phyloP scores from a whole-genome alignment of 2,797 vertebrate genomes.

The Sebastes minor region DNA sequence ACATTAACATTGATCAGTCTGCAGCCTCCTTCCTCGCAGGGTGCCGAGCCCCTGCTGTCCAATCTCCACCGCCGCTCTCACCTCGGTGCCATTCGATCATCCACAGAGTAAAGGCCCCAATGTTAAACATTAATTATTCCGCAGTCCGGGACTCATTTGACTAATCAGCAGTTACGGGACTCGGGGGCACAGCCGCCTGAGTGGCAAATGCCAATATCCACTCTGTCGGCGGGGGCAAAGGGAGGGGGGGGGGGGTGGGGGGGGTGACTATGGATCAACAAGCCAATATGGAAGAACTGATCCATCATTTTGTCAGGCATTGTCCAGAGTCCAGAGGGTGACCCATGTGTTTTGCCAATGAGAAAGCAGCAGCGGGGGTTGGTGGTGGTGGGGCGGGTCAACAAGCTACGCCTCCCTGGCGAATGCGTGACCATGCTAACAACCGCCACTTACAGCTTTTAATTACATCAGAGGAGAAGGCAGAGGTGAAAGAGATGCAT shows the following conservation, averaged over 20 bases:
- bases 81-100: slow-evolving; percentile 73
- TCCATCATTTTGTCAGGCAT: slow-evolving; percentile 92
- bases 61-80: slow-evolving; percentile 68
- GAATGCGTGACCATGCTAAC: slow-evolving; percentile 79
- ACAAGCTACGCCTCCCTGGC: slow-evolving; percentile 64
- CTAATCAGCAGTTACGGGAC: slow-evolving; percentile 90
- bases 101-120: slow-evolving; percentile 77
- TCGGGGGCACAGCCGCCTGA: slow-evolving; percentile 80
- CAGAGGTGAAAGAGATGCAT: slow-evolving; percentile 17
- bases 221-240: slow-evolving; percentile 62
- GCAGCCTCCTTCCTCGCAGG: slow-evolving; percentile 42
- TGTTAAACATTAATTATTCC: slow-evolving; percentile 91
- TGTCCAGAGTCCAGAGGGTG: slow-evolving; percentile 77
- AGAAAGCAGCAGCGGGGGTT: slow-evolving; percentile 40
- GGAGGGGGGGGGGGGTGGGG: slow-evolving; percentile 57
- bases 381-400: slow-evolving; percentile 40
- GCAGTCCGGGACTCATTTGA: slow-evolving; percentile 85
- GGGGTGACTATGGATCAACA: slow-evolving; percentile 87
- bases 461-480: slow-evolving; percentile 58
- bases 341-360: slow-evolving; percentile 83
- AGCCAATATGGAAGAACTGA: slow-evolving; percentile 88
- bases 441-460: slow-evolving; percentile 67
- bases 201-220: slow-evolving; percentile 96
- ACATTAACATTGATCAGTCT: slow-evolving; percentile 81
- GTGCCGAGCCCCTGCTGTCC: slow-evolving; percentile 72